Conservation (phyloP, 2,113 vertebrate species). For the Salvelinus sp. region DNA sequence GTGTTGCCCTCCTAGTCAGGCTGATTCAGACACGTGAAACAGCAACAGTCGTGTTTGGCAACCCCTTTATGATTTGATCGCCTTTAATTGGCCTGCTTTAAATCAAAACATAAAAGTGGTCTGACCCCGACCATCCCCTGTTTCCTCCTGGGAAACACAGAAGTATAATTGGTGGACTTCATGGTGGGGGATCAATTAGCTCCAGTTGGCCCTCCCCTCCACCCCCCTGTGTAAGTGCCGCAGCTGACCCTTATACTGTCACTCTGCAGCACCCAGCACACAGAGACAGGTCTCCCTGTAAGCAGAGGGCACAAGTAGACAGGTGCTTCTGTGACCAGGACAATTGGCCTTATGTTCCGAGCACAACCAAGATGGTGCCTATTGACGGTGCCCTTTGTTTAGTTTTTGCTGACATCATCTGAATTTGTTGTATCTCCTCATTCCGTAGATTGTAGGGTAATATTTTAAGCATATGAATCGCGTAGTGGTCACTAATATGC, state of each 20-base stretch:
- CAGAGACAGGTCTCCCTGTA: too few species aligned
- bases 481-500: too few species aligned
- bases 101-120: constrained; percentile 43
- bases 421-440: too few species aligned
- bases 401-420: neutral
- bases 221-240: constrained; percentile 1
- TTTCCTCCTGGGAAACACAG: constrained; percentile 8
- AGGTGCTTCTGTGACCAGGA: neutral
- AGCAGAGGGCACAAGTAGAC: constrained; percentile 3
- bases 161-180: constrained; percentile 48
- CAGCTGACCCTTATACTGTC: constrained; percentile 29
- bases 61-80: constrained; percentile 44
- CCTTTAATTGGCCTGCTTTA: constrained; percentile 45
- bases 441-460: too few species aligned
- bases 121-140: neutral
- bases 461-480: too few species aligned
- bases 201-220: constrained; percentile 21
- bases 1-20: neutral
- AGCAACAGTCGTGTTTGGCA: constrained; percentile 40
- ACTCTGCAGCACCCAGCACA: constrained; percentile 9
- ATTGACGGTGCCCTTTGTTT: neutral
- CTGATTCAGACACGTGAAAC: too few species aligned
- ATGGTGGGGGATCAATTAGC: constrained; percentile 47
- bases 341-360: too few species aligned
- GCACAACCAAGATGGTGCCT: too few species aligned